Evolutionary conservation across 2,888 invertebrate genomes (phyloP).

Genomic region (Caenorhabditis sp.): DNA sequence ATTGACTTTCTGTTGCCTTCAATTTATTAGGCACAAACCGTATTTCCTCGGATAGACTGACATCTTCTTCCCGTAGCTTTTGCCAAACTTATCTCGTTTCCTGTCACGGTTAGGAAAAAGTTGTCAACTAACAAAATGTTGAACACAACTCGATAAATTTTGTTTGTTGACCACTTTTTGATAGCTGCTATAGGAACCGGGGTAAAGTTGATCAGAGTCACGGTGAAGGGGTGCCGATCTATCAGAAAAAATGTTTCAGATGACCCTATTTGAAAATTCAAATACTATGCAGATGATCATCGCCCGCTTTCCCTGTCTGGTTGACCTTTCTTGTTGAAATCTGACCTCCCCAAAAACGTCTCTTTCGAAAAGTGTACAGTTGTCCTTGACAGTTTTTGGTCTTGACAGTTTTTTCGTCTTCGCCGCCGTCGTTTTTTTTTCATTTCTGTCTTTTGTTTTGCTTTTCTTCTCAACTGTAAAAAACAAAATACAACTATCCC

Average conservation of each 20-base stretch:
- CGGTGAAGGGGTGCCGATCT: no score
- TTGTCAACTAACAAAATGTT: no score
- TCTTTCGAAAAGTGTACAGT: constrained; percentile 28
- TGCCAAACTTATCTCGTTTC: no score
- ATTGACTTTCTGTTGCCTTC: no score
- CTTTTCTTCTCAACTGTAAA: constrained; percentile 22
- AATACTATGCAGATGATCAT: constrained; percentile 3
- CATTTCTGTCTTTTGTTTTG: constrained; percentile 28
- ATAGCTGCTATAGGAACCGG: no score
- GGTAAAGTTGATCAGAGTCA: no score
- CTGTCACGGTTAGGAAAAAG: no score
- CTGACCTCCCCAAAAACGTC: constrained; percentile 32
- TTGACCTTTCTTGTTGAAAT: constrained; percentile 40
- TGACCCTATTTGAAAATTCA: not conserved
- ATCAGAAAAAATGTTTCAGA: no score
- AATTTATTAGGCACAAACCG: no score
- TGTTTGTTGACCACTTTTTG: no score
- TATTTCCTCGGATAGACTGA: no score
- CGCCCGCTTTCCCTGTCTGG: constrained; percentile 13
- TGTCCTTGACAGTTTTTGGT: constrained; percentile 57
- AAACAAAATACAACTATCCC: constrained; percentile 27
- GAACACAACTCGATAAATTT: no score
- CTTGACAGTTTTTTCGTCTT: constrained; percentile 9
- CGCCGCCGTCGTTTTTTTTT: constrained; percentile 25
- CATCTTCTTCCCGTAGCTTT: not conserved